Percentiles rank a stretch among this genome's conserved stretches.
Evolutionary conservation across 2,113 vertebrate species (phyloP).

Genomic region (Sphyrna mokarran): DNA sequence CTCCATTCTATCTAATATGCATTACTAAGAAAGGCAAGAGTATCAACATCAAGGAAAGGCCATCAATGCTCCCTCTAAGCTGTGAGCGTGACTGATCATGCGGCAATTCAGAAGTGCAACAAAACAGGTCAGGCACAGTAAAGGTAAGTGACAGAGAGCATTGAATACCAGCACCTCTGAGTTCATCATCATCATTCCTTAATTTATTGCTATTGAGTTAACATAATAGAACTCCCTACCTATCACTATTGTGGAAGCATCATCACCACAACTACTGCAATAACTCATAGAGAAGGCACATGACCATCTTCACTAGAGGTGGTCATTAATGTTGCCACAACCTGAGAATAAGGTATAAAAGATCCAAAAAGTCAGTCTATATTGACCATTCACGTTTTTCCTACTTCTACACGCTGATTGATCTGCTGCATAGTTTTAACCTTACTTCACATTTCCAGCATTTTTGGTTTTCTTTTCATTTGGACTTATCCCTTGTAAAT

Average conservation of each 20-base stretch:
- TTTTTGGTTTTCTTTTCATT: background rate
- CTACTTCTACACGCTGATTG: background rate
- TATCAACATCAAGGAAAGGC: background rate
- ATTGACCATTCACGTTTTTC: background rate
- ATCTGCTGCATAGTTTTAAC: background rate
- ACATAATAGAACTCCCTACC: background rate
- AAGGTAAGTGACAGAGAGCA: too few relatives aligned
- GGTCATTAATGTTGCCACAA: background rate
- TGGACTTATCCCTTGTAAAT: background rate
- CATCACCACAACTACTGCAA: background rate
- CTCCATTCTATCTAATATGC: background rate
- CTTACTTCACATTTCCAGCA: background rate
- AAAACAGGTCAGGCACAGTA: too few relatives aligned
- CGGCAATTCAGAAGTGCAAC: too few relatives aligned
- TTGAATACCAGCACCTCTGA: background rate
- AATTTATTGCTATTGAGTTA: background rate
- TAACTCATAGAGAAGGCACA: background rate
- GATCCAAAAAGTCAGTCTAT: background rate
- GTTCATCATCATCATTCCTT: background rate
- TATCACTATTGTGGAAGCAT: background rate
- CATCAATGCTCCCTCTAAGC: too few relatives aligned
- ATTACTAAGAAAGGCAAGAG: background rate
- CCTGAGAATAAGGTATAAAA: background rate
- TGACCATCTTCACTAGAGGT: background rate
- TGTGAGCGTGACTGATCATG: too few relatives aligned